phyloP scores from a whole-genome alignment of 2,113 vertebrate species.

The Holacanthus passer region DNA sequence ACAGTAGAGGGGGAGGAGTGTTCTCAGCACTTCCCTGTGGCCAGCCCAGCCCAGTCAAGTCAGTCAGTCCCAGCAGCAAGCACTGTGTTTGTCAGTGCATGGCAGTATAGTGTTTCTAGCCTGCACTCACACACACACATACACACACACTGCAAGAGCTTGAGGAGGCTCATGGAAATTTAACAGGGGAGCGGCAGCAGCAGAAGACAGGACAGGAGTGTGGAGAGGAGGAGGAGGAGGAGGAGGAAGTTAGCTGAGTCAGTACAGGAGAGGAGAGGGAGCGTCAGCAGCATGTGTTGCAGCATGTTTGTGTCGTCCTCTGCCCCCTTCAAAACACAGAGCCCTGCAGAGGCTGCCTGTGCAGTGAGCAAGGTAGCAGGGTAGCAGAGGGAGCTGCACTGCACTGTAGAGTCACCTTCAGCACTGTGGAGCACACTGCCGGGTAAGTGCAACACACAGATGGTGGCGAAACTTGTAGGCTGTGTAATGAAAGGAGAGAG shows the following conservation, averaged over 20 bases:
- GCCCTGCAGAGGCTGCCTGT: conserved; percentile 57
- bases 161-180: conserved; percentile 76
- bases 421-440: conserved; percentile 42
- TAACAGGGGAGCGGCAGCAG: conserved; percentile 67
- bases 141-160: conserved; percentile 40
- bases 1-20: conserved; percentile 75
- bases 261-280: conserved; percentile 64
- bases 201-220: conserved; percentile 50
- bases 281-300: conserved; percentile 81
- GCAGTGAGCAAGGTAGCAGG: conserved; percentile 38
- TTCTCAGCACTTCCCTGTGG: conserved; percentile 63
- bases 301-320: conserved; percentile 73
- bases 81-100: conserved; percentile 44
- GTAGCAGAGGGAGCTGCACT: conserved; percentile 57
- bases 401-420: conserved; percentile 73
- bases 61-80: conserved; percentile 45
- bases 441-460: conserved; percentile 67
- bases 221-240: conserved; percentile 41
- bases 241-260: conserved; percentile 72
- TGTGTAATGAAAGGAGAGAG: conserved; percentile 5
- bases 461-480: conserved; percentile 4
- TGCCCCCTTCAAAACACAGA: conserved; percentile 65
- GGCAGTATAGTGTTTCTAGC: conserved; percentile 60
- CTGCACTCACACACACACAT: conserved; percentile 38
- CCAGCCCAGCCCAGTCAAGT: conserved; percentile 59